Evolutionary conservation across 2,113 vertebrate species (phyloP).

Genomic region (Rhegmatorhina hoffmannsi): DNA sequence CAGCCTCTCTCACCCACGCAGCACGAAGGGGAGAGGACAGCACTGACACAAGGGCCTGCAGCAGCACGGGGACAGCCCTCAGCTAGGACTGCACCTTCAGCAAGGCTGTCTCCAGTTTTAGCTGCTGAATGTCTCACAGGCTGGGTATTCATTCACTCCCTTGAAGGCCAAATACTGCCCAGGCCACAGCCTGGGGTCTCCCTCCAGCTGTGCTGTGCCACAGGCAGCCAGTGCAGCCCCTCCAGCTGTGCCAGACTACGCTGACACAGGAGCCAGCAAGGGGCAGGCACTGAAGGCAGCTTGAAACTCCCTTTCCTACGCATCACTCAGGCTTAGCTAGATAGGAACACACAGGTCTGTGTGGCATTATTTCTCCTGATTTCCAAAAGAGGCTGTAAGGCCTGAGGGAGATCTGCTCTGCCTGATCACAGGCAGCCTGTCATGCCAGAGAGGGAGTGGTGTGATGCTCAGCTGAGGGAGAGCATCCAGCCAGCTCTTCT

Average conservation of each 20-base stretch:
- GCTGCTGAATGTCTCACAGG: neutral
- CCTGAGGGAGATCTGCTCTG: neutral
- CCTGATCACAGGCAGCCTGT: neutral
- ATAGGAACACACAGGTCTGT: neutral
- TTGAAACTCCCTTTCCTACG: neutral
- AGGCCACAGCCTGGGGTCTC: neutral
- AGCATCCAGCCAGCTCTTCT: neutral
- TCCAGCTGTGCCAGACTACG: neutral
- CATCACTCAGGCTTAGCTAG: neutral
- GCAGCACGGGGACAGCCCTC: neutral
- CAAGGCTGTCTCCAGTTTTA: neutral
- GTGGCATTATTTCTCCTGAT: neutral
- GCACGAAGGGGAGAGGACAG: neutral
- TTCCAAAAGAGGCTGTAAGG: neutral
- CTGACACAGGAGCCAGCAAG: neutral
- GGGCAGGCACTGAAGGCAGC: neutral
- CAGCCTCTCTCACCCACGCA: neutral
- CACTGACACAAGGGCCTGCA: neutral
- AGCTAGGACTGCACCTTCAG: neutral
- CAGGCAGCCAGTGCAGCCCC: neutral
- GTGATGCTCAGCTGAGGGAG: neutral
- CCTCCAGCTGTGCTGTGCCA: neutral
- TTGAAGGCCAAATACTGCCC: neutral
- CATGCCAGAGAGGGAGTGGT: neutral
- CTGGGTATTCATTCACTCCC: neutral